Conservation (phyloP, 1,140 invertebrate species). For the Caenorhabditis tropicalis region DNA sequence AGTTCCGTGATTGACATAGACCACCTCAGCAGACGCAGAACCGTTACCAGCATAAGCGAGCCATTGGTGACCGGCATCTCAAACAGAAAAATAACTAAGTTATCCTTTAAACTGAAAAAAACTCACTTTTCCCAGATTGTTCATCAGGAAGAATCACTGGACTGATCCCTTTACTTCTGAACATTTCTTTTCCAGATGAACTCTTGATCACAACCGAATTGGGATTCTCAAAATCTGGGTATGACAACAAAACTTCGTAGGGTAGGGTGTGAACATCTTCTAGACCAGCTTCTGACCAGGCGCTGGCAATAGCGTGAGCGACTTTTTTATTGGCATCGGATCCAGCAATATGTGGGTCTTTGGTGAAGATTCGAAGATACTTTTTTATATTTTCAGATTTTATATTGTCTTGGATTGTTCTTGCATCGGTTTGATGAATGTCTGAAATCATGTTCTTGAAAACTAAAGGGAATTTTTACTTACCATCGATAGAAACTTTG, state of each 20-base stretch:
- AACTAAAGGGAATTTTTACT: neutral
- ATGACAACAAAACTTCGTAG: constrained; percentile 68
- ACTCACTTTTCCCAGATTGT: constrained; percentile 56
- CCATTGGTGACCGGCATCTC: constrained; percentile 68
- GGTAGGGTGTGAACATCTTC: constrained; percentile 69
- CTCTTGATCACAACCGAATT: constrained; percentile 63
- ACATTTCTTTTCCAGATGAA: constrained; percentile 54
- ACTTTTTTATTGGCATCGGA: constrained; percentile 64
- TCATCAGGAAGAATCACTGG: constrained; percentile 66
- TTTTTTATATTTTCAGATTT: constrained; percentile 60
- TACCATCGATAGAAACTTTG: constrained; percentile 44
- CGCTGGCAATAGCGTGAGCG: constrained; percentile 63
- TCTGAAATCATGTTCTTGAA: constrained; percentile 19
- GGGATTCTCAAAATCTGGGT: constrained; percentile 66
- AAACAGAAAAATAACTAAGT: neutral
- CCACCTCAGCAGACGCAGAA: constrained; percentile 61
- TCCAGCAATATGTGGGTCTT: constrained; percentile 69
- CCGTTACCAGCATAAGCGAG: constrained; percentile 66
- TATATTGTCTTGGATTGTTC: constrained; percentile 46
- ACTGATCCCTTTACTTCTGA: constrained; percentile 59
- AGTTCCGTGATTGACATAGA: constrained; percentile 66
- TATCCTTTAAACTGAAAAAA: neutral
- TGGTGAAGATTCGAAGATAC: constrained; percentile 65
- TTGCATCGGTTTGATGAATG: constrained; percentile 17
- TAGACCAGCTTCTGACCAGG: constrained; percentile 63